Conservation (phyloP, 2,888 invertebrate species). For the Cerceris rybyensis region DNA sequence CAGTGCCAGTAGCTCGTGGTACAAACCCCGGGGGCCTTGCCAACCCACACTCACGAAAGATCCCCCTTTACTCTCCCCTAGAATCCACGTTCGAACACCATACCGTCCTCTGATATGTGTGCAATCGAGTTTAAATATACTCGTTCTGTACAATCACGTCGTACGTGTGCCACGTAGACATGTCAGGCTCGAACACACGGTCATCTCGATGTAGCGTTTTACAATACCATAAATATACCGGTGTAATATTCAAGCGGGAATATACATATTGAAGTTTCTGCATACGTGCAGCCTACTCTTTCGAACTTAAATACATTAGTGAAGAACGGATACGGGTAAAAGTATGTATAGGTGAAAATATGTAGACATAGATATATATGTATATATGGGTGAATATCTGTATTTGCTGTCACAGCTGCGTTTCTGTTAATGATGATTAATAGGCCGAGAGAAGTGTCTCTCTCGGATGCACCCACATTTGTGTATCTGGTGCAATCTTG, state of each 20-base stretch:
- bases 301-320: too few relatives aligned
- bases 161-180: background rate
- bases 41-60: conserved; percentile 70
- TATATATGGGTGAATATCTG: too few relatives aligned
- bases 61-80: conserved; percentile 28
- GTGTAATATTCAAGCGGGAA: background rate
- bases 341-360: too few relatives aligned
- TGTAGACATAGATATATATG: too few relatives aligned
- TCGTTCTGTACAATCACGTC: background rate
- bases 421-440: too few relatives aligned
- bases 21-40: conserved; percentile 68
- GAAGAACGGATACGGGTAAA: too few relatives aligned
- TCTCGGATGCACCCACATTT: too few relatives aligned
- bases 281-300: too few relatives aligned
- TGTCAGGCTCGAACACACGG: background rate
- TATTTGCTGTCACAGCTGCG: too few relatives aligned
- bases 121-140: background rate
- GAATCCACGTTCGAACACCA: conserved; percentile 29
- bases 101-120: background rate
- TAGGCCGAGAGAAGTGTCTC: too few relatives aligned
- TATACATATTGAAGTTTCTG: too few relatives aligned
- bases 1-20: conserved; percentile 68
- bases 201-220: background rate
- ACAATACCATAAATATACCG: conserved; percentile 1
- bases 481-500: too few relatives aligned